Conservation (phyloP, 2,797 vertebrate genomes). For the Neostethus bicornis region DNA sequence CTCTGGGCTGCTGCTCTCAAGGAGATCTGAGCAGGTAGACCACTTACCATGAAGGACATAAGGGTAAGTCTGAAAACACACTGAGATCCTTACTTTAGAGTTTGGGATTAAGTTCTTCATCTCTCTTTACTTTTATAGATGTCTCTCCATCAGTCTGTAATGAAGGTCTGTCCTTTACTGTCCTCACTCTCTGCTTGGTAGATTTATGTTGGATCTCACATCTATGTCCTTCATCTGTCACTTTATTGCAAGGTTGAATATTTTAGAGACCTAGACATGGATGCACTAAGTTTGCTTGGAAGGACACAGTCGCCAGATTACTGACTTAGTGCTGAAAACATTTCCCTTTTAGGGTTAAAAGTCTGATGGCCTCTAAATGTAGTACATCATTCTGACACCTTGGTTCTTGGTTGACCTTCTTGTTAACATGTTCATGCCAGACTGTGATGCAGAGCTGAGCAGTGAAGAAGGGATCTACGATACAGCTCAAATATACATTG, state of each 20-base stretch:
- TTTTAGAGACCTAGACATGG: slow-evolving; percentile 15
- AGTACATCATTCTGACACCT: slow-evolving; percentile 18
- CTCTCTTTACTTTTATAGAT: slow-evolving; percentile 34
- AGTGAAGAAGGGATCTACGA: slow-evolving; percentile 47
- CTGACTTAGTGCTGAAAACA: slow-evolving; percentile 16
- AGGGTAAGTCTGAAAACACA: slow-evolving; percentile 77
- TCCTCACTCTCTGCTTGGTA: slow-evolving; percentile 60
- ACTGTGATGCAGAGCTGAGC: slow-evolving; percentile 64
- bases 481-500: slow-evolving; percentile 28
- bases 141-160: slow-evolving; percentile 59
- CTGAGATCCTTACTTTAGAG: slow-evolving; percentile 28
- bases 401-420: slow-evolving; percentile 29
- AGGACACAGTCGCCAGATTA: slow-evolving; percentile 13
- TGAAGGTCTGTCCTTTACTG: slow-evolving; percentile 72
- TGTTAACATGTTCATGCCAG: slow-evolving; percentile 57
- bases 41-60: slow-evolving; percentile 79
- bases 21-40: slow-evolving; percentile 71
- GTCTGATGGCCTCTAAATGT: slow-evolving; percentile 19
- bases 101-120: slow-evolving; percentile 31
- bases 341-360: slow-evolving; percentile 23
- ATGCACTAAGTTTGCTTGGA: slow-evolving; percentile 1
- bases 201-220: slow-evolving; percentile 51
- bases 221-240: slow-evolving; percentile 64
- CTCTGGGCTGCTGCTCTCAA: slow-evolving; percentile 63
- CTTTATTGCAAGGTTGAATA: slow-evolving; percentile 24